Percentiles rank a stretch among this genome's conserved stretches.
These are phyloP conservation scores for Platyscapa corneri DNA, from an alignment of 1,140 invertebrate genomes.

Conservation along the genomic window DNA sequence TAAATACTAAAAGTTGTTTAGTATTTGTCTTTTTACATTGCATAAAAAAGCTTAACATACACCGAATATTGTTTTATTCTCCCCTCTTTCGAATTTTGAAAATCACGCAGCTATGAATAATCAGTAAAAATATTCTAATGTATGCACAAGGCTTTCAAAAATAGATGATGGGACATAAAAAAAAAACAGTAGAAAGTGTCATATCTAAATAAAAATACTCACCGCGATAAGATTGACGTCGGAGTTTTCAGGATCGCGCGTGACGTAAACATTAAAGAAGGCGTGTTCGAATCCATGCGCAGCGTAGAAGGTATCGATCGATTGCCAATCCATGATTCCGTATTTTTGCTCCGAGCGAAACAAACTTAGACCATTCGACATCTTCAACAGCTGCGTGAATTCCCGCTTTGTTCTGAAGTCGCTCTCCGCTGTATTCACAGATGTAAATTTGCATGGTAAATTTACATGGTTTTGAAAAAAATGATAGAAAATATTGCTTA, in stretches of 20 bases:
- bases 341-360: not conserved
- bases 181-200: not conserved
- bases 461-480: not conserved
- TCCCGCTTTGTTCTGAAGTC: slow-evolving; percentile 20
- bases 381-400: slow-evolving; percentile 14
- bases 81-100: not conserved
- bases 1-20: not conserved
- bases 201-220: slow-evolving; percentile 24
- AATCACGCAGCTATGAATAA: not conserved
- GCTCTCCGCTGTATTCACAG: not conserved
- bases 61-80: not conserved
- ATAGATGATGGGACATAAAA: not conserved
- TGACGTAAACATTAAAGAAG: slow-evolving; percentile 48
- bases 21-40: not conserved
- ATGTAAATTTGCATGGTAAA: not conserved
- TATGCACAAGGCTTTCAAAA: not conserved
- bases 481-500: not conserved
- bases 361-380: slow-evolving; percentile 32
- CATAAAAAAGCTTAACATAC: not conserved
- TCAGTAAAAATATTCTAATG: not conserved
- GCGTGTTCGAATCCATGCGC: slow-evolving; percentile 45
- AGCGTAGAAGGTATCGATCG: slow-evolving; percentile 37
- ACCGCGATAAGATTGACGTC: slow-evolving; percentile 49
- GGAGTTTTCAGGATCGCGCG: slow-evolving; percentile 33
- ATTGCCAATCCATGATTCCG: slow-evolving; percentile 30